These are phyloP conservation scores for Cactoblastis cactorum DNA, from an alignment of 2,888 invertebrate genomes.

Conservation along the genomic window DNA sequence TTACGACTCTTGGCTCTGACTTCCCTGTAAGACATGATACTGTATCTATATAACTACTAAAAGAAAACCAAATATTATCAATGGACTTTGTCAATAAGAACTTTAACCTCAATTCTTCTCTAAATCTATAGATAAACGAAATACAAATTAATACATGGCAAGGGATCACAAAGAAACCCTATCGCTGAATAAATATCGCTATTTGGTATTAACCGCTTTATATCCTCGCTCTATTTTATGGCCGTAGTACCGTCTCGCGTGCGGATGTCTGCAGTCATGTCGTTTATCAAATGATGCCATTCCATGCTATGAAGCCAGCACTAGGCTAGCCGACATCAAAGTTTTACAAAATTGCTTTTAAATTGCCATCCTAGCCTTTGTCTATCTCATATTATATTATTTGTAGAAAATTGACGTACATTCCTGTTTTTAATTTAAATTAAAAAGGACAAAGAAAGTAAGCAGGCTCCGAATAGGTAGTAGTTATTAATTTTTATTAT, in stretches of 20 bases:
- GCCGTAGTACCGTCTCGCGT: constrained; percentile 24
- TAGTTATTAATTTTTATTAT: too few species aligned
- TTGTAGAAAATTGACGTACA: too few species aligned
- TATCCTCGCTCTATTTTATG: constrained; percentile 29
- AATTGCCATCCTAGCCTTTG: neutral
- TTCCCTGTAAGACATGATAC: too few species aligned
- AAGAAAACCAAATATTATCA: too few species aligned
- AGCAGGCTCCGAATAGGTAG: too few species aligned
- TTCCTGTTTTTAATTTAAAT: too few species aligned
- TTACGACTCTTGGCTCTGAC: too few species aligned
- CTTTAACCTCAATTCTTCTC: too few species aligned
- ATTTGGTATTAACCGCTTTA: constrained; percentile 24
- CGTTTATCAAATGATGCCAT: constrained; percentile 27
- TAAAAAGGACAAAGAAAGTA: too few species aligned
- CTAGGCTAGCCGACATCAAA: neutral
- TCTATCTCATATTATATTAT: neutral
- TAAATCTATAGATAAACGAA: too few species aligned
- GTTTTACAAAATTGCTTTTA: constrained; percentile 5
- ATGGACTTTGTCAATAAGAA: too few species aligned
- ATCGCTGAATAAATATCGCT: neutral
- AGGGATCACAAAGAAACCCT: neutral
- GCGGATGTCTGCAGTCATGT: constrained; percentile 15
- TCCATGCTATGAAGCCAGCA: constrained; percentile 10
- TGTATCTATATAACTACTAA: too few species aligned
- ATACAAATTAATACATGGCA: neutral